Base-by-base conservation (phyloP, 1,140 invertebrate genomes). In the Muscidifurax raptorellus region DNA sequence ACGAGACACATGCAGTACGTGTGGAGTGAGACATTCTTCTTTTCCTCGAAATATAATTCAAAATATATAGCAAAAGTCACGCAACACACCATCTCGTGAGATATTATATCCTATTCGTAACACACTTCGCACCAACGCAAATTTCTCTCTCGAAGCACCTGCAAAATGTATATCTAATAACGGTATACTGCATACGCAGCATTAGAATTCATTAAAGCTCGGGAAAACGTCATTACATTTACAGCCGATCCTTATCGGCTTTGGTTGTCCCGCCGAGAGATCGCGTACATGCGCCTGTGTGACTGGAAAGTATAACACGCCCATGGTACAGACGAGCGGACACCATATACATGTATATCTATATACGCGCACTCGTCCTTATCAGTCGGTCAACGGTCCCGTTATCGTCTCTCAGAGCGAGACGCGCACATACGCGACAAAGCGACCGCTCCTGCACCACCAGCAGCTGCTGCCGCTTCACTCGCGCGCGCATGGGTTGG, bases 331-430 rank as follows among this genome's bases (percentile, higher is more conserved):
- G 13, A 10, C 69, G 6, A 40, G 47, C 28, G 12, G 22, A 75
- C 52, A 1, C 22, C 30, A 30, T 30, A 15, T 40, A 32, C 18
- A 74, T n/a, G n/a, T n/a, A n/a, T n/a, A n/a, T n/a, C 22, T 52
- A 30, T 30, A 15, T 40, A 32, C 18, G 40, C 13, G 10, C 10
- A 66, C 59, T 76, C 72, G 30, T 28, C 59, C 36, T 83, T 86
- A 86, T 86, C 85, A 83, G 69, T 76, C 81, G 85, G 81, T 80
- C 85, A 86, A 83, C 47, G 71, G 77, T 83, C 76, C 85, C 81
- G 76, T 67, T 86, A 86, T 86, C 81, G 69, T 15, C 25, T 22
- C n/a, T 44, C 30, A 12, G 15, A 27, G 71, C 22, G 32, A 77
- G 72, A 4, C n/a, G 2, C 59, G 72, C 75, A 71, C 13, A 25